Evolutionary conservation across 2,888 invertebrate species (phyloP), one percentile per base, ranked within the genome.

Genomic region (Neelides folsomi): DNA sequence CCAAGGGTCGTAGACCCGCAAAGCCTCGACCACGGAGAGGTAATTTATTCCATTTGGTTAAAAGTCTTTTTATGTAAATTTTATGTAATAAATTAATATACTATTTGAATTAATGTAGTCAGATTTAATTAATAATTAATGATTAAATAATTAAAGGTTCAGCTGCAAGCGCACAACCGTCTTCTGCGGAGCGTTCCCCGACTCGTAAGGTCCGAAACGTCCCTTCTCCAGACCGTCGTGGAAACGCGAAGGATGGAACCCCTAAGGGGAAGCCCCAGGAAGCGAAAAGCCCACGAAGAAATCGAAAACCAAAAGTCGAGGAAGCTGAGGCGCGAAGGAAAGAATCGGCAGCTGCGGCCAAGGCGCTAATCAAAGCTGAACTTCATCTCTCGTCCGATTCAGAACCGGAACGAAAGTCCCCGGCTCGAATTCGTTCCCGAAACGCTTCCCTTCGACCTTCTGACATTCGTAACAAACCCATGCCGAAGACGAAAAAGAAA

Each of bases 151-250:
- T 27, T 27, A 7, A 27, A 27, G 27, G 50, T 64, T 55, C 61
- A 56, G 51, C 54, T 64, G 39, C 57, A 54, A 57, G 59, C 56
- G 52, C 59, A 55, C 56, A 52, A 47, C 42, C 55, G 41, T 57
- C 56, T 46, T 58, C 62, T 34, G 54, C 62, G 39, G 55, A 57
- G 44, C 53, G 49, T 8, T 45, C 52, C 15, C 43, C 49, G 77
- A 78, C 46, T 69, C 71, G 75, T 80, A 80, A 75, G 27, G 27
- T 27, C 27, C 27, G 27, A 27, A 27, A 79, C 80, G 64, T 77
- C 76, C 67, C 73, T 80, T 69, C 76, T 75, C 73, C 76, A 76
- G 69, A 73, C 76, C 71, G 70, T 76, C 73, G 67, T 59, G 53
- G 56, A 49, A 59, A 67, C 67, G 58, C 27, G 27, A 27, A 27